Evolutionary conservation across 2,113 vertebrate species (phyloP).

Genomic region (Eulemur rufifrons): DNA sequence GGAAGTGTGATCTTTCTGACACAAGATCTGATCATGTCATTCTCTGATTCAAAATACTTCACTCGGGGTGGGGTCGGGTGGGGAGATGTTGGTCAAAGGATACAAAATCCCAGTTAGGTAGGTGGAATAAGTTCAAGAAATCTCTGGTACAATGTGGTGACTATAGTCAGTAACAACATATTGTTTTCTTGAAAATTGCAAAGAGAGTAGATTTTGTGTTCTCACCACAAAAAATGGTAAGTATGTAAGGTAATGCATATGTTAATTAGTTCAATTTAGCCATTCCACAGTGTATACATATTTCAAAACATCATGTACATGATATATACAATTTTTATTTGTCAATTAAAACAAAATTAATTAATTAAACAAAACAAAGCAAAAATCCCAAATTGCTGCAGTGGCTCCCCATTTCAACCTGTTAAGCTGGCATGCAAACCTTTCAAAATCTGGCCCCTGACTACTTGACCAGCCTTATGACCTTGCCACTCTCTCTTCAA

Average conservation of each 20-base stretch:
- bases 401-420: not conserved
- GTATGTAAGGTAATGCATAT: not conserved
- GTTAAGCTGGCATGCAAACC: not conserved
- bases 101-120: not conserved
- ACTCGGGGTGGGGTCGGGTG: not conserved
- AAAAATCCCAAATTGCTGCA: not conserved
- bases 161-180: not conserved
- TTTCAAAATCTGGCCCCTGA: not conserved
- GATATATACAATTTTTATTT: not conserved
- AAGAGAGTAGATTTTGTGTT: not conserved
- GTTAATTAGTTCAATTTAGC: not conserved
- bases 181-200: not conserved
- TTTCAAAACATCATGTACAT: not conserved
- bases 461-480: not conserved
- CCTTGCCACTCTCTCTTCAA: not conserved
- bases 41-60: slow-evolving; percentile 2
- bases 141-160: not conserved
- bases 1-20: not conserved
- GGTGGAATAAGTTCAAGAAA: not conserved
- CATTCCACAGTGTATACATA: not conserved
- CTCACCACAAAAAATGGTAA: not conserved
- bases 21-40: not conserved
- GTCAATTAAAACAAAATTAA: not conserved
- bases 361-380: not conserved
- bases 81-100: not conserved